Percentiles rank a stretch among this genome's conserved stretches.
Evolutionary conservation across 2,797 vertebrate species (phyloP).

Genomic region (Morelia viridis): DNA sequence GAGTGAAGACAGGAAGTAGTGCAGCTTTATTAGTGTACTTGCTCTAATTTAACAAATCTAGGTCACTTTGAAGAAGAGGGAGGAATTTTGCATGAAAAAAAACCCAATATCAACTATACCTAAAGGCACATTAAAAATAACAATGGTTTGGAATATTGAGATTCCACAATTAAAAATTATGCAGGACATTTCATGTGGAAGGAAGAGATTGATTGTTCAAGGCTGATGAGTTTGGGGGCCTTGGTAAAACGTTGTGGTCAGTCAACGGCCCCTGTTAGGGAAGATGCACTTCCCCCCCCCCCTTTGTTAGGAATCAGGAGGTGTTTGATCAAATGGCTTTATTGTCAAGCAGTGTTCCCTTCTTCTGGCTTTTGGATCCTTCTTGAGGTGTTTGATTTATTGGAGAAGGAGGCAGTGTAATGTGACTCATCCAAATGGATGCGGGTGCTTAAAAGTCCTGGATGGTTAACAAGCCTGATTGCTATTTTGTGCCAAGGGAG

Average conservation of each 20-base stretch:
- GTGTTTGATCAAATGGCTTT: background rate
- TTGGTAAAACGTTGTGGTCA: background rate
- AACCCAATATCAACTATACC: background rate
- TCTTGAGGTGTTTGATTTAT: background rate
- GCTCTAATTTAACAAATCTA: background rate
- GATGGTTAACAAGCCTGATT: background rate
- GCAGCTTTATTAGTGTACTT: background rate
- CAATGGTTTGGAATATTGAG: background rate
- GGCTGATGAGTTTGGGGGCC: background rate
- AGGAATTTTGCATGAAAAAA: background rate
- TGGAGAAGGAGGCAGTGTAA: conserved; percentile 4
- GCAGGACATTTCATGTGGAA: background rate
- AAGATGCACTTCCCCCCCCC: background rate
- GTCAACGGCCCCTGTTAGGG: background rate
- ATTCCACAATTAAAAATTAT: background rate
- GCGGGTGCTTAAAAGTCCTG: background rate
- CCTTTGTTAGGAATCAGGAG: background rate
- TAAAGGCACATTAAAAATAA: background rate
- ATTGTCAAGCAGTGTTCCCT: background rate
- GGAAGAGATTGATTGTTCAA: background rate
- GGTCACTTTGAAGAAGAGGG: background rate
- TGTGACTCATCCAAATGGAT: conserved; percentile 18
- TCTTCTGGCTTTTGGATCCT: background rate
- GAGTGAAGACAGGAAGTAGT: background rate
- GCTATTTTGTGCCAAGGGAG: background rate